Evolutionary conservation across 2,113 vertebrate genomes (phyloP).

Genomic region (Micronisus gabar): DNA sequence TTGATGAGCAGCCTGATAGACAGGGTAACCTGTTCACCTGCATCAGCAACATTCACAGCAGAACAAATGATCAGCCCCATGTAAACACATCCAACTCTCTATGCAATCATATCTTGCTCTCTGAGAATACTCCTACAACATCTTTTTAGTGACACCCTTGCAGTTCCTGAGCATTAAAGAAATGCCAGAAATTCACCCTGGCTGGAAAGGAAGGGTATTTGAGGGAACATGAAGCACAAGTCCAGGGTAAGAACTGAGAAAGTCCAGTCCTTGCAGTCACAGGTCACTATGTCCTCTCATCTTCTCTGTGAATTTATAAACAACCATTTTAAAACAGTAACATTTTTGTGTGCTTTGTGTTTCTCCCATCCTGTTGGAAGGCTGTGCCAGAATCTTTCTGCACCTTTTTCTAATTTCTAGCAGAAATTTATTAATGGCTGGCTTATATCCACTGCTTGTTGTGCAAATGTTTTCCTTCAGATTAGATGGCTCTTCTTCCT

Average conservation of each 20-base stretch:
- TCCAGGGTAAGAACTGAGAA: background rate
- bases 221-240: background rate
- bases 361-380: conserved; percentile 27
- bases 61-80: background rate
- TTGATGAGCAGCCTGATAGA: background rate
- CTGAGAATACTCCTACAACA: background rate
- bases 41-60: background rate
- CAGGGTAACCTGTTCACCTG: background rate
- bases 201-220: background rate
- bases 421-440: conserved; percentile 44
- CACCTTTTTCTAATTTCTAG: conserved; percentile 52
- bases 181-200: background rate
- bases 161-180: background rate
- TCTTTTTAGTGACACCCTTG: background rate
- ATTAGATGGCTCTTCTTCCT: background rate
- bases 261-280: background rate
- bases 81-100: background rate
- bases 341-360: conserved; percentile 13
- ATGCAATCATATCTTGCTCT: accelerated
- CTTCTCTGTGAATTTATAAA: background rate
- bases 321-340: background rate
- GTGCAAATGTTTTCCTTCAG: conserved; percentile 22
- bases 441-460: background rate
- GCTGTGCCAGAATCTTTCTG: conserved; percentile 35
- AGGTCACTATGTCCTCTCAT: background rate